A percentile compares a stretch with the other conserved stretches of the same genome.
These are phyloP conservation scores for Gisinianus flammeolus DNA, from an alignment of 2,888 invertebrate genomes.

Conservation along the genomic window DNA sequence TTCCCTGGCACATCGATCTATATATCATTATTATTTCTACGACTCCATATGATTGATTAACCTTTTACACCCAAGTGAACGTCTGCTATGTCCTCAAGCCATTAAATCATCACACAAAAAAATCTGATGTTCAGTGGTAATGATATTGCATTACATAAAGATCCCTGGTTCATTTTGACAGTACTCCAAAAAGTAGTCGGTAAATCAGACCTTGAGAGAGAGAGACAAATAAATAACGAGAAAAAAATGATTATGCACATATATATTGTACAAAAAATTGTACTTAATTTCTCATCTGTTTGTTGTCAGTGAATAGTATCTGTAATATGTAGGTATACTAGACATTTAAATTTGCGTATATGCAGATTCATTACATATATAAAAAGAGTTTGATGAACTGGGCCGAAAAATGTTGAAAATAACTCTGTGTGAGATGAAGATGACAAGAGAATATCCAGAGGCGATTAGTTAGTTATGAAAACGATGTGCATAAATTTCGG, in stretches of 20 bases:
- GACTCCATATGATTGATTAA: not conserved
- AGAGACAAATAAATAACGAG: not conserved
- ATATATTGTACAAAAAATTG: no score
- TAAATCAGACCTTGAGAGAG: not conserved
- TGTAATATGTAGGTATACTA: no score
- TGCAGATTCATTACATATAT: no score
- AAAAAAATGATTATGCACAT: not conserved
- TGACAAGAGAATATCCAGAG: not conserved
- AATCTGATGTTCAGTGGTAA: no score
- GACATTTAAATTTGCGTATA: no score
- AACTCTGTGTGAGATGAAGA: not conserved
- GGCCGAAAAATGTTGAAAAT: not conserved
- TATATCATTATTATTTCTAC: no score
- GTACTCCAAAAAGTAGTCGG: not conserved
- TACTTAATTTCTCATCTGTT: no score
- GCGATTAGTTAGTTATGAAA: not conserved
- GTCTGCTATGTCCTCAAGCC: not conserved
- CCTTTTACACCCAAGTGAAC: not conserved
- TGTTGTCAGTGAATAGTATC: no score
- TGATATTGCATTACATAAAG: no score
- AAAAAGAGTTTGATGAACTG: not conserved
- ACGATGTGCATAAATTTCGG: not conserved
- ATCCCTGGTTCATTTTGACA: not conserved
- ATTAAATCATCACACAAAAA: not conserved
- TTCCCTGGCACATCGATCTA: no score